A percentile compares a stretch with the other conserved stretches of the same genome.
Conservation (phyloP, 1,140 invertebrate species). For the Archivesica marissinica region DNA sequence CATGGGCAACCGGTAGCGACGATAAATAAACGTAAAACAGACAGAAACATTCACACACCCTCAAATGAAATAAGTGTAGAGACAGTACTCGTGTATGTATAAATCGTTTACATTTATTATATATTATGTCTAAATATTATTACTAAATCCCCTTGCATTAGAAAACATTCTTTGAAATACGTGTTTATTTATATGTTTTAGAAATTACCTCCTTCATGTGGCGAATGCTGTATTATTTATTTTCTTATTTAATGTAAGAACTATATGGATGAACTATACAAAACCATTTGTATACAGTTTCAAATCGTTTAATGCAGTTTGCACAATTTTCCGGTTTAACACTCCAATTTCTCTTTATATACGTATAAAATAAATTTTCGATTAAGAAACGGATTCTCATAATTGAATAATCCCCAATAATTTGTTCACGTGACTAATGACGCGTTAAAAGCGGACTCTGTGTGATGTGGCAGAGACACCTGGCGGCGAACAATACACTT, state of each 20-base stretch:
- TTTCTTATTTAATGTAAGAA: neutral
- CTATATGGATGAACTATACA: neutral
- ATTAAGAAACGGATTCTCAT: constrained; percentile 23
- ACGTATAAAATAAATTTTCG: constrained; percentile 12
- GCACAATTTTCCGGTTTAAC: neutral
- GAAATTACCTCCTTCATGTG: neutral
- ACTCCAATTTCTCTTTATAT: neutral
- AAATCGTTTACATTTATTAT: neutral
- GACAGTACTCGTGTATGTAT: neutral
- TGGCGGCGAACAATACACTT: constrained; percentile 34
- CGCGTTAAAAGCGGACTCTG: constrained; percentile 36
- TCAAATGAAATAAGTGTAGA: neutral
- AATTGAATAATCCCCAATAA: constrained; percentile 52
- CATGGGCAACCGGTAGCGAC: too few relatives aligned
- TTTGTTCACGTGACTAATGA: constrained; percentile 56
- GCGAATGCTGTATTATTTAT: neutral
- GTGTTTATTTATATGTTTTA: neutral
- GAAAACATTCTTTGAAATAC: neutral
- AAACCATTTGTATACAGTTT: constrained; percentile 13
- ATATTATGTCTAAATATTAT: neutral
- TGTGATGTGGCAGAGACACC: constrained; percentile 56
- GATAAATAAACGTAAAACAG: too few relatives aligned
- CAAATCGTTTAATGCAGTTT: constrained; percentile 21
- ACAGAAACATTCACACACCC: too few relatives aligned
- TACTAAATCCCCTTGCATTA: neutral